phyloP scores from a whole-genome alignment of 2,113 vertebrate species.

The Chionomys nivalis region DNA sequence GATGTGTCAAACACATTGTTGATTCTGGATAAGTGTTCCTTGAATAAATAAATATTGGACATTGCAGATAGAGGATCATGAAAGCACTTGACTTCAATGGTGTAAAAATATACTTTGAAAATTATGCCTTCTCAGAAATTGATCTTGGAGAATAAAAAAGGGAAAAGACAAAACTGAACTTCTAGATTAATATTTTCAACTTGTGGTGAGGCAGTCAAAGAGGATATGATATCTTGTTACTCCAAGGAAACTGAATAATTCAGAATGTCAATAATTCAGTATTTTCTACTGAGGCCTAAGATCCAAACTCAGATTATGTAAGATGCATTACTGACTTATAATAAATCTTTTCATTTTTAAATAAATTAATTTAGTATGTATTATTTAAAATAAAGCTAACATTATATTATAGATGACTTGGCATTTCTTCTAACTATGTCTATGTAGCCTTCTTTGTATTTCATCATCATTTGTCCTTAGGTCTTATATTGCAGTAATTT shows the following conservation, averaged over 20 bases:
- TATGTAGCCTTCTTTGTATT: background rate
- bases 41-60: slow-evolving; percentile 41
- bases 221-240: background rate
- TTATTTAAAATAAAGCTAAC: background rate
- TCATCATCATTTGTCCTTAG: background rate
- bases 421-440: background rate
- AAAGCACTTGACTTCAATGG: background rate
- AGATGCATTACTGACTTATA: background rate
- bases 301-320: fast-evolving
- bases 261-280: background rate
- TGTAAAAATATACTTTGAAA: slow-evolving; percentile 18
- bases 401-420: background rate
- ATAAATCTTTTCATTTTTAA: background rate
- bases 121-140: background rate
- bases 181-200: slow-evolving; percentile 8
- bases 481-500: background rate
- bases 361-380: background rate
- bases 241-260: background rate
- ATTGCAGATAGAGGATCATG: background rate
- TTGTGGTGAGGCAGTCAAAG: background rate
- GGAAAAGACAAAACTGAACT: background rate
- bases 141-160: background rate
- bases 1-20: background rate
- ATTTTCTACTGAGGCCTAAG: background rate
- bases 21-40: slow-evolving; percentile 50